These are phyloP conservation scores for Falco columbarius DNA, from an alignment of 2,797 vertebrate genomes.

Conservation along the genomic window DNA sequence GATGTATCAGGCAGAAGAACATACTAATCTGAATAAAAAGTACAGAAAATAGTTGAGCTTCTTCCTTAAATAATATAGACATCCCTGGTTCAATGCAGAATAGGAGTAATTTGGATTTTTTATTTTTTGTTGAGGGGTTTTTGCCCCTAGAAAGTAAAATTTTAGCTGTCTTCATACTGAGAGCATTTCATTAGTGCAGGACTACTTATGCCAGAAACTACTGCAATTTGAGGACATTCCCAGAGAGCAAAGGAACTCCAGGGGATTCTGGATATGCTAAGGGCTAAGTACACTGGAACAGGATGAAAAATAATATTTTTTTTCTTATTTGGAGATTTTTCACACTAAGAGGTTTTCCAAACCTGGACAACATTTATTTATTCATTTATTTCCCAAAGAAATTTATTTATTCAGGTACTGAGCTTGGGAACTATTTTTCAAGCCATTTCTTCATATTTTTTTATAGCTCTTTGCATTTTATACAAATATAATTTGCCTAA, in stretches of 20 bases:
- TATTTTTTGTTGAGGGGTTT: accelerated
- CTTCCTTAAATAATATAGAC: background rate
- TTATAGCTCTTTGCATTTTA: background rate
- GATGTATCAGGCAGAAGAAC: background rate
- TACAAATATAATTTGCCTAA: background rate
- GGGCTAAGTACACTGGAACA: background rate
- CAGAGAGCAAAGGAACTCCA: background rate
- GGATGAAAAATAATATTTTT: background rate
- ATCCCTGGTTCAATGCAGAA: background rate
- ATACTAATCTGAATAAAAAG: background rate
- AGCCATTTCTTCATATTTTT: background rate
- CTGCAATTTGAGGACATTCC: background rate
- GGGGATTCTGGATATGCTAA: background rate
- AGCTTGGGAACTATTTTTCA: background rate
- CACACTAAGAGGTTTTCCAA: background rate
- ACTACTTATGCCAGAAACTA: background rate
- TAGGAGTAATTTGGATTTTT: background rate
- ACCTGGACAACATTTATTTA: background rate
- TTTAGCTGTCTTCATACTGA: background rate
- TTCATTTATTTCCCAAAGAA: background rate
- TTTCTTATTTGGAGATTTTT: background rate
- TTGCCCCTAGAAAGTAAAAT: background rate
- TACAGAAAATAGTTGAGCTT: background rate
- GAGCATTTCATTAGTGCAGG: background rate
- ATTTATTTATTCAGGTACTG: background rate